A percentile compares a stretch with the other conserved stretches of the same genome.
These are phyloP conservation scores for Zeugodacus cucurbitae DNA, from an alignment of 1,140 invertebrate species.

Conservation along the genomic window DNA sequence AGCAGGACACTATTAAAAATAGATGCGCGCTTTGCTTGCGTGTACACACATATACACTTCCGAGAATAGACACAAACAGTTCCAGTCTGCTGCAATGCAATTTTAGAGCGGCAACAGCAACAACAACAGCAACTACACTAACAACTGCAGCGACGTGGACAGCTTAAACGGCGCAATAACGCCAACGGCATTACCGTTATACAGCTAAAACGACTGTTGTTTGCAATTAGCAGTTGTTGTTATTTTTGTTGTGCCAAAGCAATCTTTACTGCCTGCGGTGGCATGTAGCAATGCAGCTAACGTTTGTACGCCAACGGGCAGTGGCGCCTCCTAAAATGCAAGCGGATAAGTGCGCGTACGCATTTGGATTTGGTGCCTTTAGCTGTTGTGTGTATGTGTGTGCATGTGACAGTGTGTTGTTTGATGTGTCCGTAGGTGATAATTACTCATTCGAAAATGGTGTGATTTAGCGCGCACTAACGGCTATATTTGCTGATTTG, in stretches of 20 bases:
- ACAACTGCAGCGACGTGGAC: too few relatives aligned
- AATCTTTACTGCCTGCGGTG: not conserved
- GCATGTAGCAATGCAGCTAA: not conserved
- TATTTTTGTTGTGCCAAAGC: not conserved
- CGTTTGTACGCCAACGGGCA: not conserved
- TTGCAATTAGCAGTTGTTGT: not conserved
- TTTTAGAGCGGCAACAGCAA: too few relatives aligned
- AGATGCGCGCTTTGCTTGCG: too few relatives aligned
- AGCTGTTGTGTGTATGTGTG: not conserved
- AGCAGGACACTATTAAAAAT: too few relatives aligned
- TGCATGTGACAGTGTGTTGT: not conserved
- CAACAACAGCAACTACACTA: too few relatives aligned
- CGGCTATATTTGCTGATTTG: not conserved
- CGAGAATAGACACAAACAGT: too few relatives aligned
- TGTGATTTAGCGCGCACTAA: not conserved
- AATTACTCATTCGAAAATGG: not conserved
- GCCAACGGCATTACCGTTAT: not conserved
- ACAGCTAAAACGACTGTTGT: not conserved
- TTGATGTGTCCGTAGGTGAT: not conserved
- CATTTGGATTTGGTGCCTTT: not conserved
- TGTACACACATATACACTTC: too few relatives aligned
- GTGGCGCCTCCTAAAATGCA: not conserved
- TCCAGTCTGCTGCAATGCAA: too few relatives aligned
- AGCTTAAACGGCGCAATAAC: not conserved
- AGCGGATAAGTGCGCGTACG: not conserved